Evolutionary conservation across 1,140 invertebrate genomes (phyloP), one percentile per base, ranked within the genome.

Genomic region (Andrena cerasifolii): DNA sequence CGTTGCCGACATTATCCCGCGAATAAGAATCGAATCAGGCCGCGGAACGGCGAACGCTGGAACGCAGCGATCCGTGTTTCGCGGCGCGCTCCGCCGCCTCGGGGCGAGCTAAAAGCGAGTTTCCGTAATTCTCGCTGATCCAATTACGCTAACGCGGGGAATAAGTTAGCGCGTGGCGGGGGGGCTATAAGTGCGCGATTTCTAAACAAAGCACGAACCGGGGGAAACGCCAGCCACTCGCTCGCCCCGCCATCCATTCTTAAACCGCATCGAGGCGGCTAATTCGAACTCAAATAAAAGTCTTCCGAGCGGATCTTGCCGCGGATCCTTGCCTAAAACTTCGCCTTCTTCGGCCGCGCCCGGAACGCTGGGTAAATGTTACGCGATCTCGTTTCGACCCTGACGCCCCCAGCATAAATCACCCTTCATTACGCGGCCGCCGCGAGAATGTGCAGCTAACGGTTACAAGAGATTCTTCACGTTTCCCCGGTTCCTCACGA

Each of bases 261-360:
- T 84, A 78, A 84, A 86, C 78, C 85, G 82, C 87, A 86, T 85
- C 83, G 80, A 88, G 61, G 62, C 81, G 79, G 75, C 85, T 88
- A 88, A 88, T 88, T 87, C 81, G 62, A 88, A 88, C 84, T 88
- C 86, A 88, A 88, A 88, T 88, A 88, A 88, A 88, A 86, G 73
- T 84, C 82, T 78, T 86, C 67, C 70, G 49, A 31, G 51, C 36
- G 31, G 51, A 7, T 65, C 66, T 58, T 18, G 28, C 51, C 4
- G 24, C 36, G 36, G 26, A 16, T 70, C 33, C 74, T 79, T 49
- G 43, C 26, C 58, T 28, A 72, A 76, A 56, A 68, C 79, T 73
- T 83, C 45, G 26, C 59, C 61, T 51, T 56, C 28, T 83, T 67
- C 36, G 4, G 5, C 58, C 33, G 12, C 21, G 31, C 40, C n/a